Evolutionary conservation across 2,797 vertebrate genomes (phyloP).

Genomic region (Chaetodon trifasciatus): DNA sequence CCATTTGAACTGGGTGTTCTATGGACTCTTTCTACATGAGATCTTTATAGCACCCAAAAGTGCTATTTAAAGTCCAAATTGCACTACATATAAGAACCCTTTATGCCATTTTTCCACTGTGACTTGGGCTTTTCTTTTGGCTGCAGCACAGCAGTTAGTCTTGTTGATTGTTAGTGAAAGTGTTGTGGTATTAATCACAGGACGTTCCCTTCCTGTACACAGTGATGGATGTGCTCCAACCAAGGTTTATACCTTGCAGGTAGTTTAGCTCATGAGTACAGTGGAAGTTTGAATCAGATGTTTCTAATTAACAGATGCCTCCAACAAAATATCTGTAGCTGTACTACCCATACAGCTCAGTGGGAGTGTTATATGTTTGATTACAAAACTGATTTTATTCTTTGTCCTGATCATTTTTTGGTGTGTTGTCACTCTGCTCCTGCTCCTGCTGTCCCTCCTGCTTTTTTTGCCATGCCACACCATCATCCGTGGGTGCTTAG

Average conservation of each 20-base stretch:
- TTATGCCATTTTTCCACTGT: slow-evolving; percentile 28
- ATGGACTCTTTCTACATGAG: slow-evolving; percentile 45
- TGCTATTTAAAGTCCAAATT: slow-evolving; percentile 50
- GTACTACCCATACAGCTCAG: background rate
- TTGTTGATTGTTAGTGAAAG: slow-evolving; percentile 7
- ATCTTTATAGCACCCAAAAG: slow-evolving; percentile 35
- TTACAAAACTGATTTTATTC: background rate
- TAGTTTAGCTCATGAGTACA: background rate
- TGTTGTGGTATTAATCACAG: slow-evolving; percentile 3
- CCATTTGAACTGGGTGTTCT: slow-evolving; percentile 29
- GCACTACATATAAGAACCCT: slow-evolving; percentile 19
- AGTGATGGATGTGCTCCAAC: background rate
- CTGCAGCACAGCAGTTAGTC: background rate
- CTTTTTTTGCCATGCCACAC: background rate
- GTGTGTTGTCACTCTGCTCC: background rate
- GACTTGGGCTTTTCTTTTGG: slow-evolving; percentile 32
- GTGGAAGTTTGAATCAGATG: background rate
- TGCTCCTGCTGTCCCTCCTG: background rate
- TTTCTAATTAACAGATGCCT: background rate
- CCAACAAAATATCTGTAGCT: background rate
- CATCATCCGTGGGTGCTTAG: background rate
- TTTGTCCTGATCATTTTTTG: background rate
- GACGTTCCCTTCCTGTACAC: background rate
- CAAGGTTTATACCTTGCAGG: background rate
- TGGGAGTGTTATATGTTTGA: background rate